A percentile compares a stretch with the other conserved stretches of the same genome.
phyloP scores from a whole-genome alignment of 2,888 invertebrate species.

The Synergus gifuensis region DNA sequence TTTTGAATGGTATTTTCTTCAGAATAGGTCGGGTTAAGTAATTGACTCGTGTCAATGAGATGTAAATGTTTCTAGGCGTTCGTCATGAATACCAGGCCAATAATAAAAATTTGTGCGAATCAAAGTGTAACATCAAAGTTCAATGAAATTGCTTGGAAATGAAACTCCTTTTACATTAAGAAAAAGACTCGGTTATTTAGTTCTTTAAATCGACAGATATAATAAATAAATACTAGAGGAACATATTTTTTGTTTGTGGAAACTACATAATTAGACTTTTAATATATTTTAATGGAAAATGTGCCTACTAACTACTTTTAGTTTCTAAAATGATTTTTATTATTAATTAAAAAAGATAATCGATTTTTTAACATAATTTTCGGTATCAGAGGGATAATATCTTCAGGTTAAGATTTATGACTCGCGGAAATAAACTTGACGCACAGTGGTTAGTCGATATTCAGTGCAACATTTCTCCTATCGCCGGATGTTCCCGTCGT shows the following conservation, averaged over 20 bases:
- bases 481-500: conserved; percentile 61
- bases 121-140: background rate
- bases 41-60: conserved; percentile 49
- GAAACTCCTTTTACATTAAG: background rate
- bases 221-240: too few relatives aligned
- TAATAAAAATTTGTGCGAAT: background rate
- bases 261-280: background rate
- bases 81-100: conserved; percentile 14
- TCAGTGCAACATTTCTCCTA: conserved; percentile 60
- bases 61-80: conserved; percentile 15
- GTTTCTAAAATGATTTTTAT: background rate
- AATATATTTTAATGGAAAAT: conserved; percentile 3
- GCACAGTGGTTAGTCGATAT: conserved; percentile 57
- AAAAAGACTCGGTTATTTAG: too few relatives aligned
- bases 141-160: background rate
- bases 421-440: conserved; percentile 51
- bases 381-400: conserved; percentile 1
- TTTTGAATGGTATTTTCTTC: conserved; percentile 25
- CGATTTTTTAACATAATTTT: conserved; percentile 4
- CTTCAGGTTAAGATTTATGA: conserved; percentile 54
- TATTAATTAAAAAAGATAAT: conserved; percentile 2
- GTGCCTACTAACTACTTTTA: background rate
- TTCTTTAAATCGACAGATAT: too few relatives aligned
- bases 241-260: too few relatives aligned
- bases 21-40: conserved; percentile 42